A percentile compares a stretch with the other conserved stretches of the same genome.
phyloP scores from a whole-genome alignment of 2,113 vertebrate genomes.

The Sitta europaea region DNA sequence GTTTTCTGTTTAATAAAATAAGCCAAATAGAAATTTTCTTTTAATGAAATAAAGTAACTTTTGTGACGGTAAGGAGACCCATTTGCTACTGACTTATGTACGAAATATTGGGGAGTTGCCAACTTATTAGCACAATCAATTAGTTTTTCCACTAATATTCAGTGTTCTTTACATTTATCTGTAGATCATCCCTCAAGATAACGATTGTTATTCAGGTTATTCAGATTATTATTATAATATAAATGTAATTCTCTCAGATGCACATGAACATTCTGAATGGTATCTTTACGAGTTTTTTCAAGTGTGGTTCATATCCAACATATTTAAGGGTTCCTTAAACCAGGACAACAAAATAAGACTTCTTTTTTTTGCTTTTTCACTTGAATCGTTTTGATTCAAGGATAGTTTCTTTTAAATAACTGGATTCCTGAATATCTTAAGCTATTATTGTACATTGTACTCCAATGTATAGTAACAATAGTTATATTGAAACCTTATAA shows the following conservation, averaged over 20 bases:
- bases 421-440: not conserved
- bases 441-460: not conserved
- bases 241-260: not conserved
- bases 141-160: not conserved
- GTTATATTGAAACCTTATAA: not conserved
- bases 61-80: not conserved
- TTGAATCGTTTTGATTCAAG: not conserved
- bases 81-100: not conserved
- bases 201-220: not conserved
- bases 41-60: not conserved
- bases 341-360: no score
- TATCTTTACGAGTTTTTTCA: not conserved
- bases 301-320: not conserved
- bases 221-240: not conserved
- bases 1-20: not conserved
- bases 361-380: not conserved
- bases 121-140: not conserved
- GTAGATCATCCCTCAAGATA: not conserved
- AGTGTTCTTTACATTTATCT: not conserved
- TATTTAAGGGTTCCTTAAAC: not conserved
- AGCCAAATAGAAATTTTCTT: not conserved
- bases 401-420: not conserved
- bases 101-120: not conserved
- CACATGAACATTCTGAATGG: not conserved
- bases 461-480: rapidly evolving